Percentiles rank a stretch among this genome's conserved stretches.
These are phyloP conservation scores for Chloroceryle amazona DNA, from an alignment of 2,797 vertebrate species.

Conservation along the genomic window DNA sequence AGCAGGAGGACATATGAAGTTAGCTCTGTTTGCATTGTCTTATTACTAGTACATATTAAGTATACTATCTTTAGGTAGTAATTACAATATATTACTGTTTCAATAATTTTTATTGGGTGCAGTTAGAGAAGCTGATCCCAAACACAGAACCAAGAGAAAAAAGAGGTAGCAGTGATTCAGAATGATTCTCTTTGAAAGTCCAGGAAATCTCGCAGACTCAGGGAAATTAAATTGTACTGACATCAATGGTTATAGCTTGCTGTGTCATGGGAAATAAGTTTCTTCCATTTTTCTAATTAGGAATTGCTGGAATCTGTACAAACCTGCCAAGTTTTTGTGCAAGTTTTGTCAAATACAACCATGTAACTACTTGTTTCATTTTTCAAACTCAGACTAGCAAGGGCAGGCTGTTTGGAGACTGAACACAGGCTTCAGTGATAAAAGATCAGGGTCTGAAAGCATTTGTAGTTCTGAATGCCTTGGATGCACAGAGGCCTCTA, in stretches of 20 bases:
- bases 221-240: not conserved
- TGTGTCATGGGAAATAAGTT: not conserved
- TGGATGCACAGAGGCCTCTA: constrained; percentile 5
- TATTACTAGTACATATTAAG: not conserved
- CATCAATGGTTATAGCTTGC: not conserved
- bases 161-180: not conserved
- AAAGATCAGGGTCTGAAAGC: constrained; percentile 62
- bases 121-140: not conserved
- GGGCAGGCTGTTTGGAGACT: constrained; percentile 36
- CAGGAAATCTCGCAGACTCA: not conserved
- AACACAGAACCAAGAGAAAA: not conserved
- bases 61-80: not conserved
- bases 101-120: not conserved
- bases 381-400: constrained; percentile 36
- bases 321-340: not conserved
- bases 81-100: not conserved
- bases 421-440: constrained; percentile 59
- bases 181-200: not conserved
- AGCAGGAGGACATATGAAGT: not conserved
- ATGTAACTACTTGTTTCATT: constrained; percentile 12
- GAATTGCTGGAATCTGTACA: constrained; percentile 21
- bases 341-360: not conserved
- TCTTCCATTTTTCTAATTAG: constrained; percentile 10
- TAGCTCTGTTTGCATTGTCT: not conserved
- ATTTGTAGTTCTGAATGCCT: constrained; percentile 20